A percentile compares a stretch with the other conserved stretches of the same genome.
phyloP scores from a whole-genome alignment of 2,797 vertebrate genomes.

The Pagetopsis macropterus region DNA sequence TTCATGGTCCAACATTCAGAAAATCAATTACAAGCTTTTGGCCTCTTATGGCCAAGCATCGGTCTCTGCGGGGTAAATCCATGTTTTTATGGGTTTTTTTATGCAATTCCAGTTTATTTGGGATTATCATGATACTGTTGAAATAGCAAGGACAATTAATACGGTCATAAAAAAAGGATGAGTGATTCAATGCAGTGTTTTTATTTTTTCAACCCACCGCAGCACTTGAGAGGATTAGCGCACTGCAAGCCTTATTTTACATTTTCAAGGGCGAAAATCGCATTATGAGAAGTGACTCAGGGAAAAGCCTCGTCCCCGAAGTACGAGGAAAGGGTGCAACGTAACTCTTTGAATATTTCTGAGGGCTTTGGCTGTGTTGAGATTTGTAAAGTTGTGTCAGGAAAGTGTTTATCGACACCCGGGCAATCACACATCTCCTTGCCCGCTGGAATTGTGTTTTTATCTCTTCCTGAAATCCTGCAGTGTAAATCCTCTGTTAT shows the following conservation, averaged over 20 bases:
- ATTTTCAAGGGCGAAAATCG: conserved; percentile 74
- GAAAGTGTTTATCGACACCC: conserved; percentile 56
- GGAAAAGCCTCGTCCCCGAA: conserved; percentile 49
- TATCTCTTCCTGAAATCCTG: conserved; percentile 50
- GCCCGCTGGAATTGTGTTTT: conserved; percentile 52
- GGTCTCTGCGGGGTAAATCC: background rate
- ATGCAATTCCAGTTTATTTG: conserved; percentile 40
- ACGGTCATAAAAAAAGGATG: conserved; percentile 43
- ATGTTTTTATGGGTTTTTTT: conserved; percentile 15
- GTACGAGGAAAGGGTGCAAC: conserved; percentile 13
- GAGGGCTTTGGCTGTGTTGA: conserved; percentile 39
- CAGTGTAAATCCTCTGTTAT: conserved; percentile 53
- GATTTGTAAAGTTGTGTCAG: conserved; percentile 61
- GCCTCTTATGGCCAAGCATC: background rate
- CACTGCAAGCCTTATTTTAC: conserved; percentile 59
- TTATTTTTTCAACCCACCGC: conserved; percentile 33
- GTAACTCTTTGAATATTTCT: conserved; percentile 26
- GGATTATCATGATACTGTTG: conserved; percentile 52
- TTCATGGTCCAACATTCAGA: background rate
- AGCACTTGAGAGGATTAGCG: conserved; percentile 61
- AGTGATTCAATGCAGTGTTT: conserved; percentile 45
- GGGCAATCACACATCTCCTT: conserved; percentile 31
- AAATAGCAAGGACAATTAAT: conserved; percentile 60
- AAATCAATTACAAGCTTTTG: conserved; percentile 1
- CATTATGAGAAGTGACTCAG: conserved; percentile 62